These are phyloP conservation scores for Synanthedon vespiformis DNA, from an alignment of 2,888 invertebrate species.

Conservation along the genomic window DNA sequence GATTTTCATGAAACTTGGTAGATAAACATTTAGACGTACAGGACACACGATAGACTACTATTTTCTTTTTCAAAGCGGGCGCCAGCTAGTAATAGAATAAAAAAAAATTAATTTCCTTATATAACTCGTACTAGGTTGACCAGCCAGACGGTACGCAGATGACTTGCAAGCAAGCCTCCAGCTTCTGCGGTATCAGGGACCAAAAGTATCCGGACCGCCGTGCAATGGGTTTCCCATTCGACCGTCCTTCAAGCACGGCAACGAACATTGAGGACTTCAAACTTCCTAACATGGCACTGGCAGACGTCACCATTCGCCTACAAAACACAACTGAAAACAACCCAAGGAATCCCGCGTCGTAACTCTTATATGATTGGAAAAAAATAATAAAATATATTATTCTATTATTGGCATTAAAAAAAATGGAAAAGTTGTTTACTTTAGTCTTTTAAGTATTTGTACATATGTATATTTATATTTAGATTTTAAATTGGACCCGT, in stretches of 20 bases:
- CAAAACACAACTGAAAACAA: conserved; percentile 61
- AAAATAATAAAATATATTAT: background rate
- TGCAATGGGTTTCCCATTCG: conserved; percentile 89
- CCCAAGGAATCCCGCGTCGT: conserved; percentile 36
- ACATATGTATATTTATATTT: background rate
- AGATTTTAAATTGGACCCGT: background rate
- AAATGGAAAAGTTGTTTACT: background rate
- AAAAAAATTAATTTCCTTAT: background rate
- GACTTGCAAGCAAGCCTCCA: conserved; percentile 79
- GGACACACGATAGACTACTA: too few species aligned
- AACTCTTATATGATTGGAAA: background rate
- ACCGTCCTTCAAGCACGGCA: conserved; percentile 72
- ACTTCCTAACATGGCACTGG: conserved; percentile 78
- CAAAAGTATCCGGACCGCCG: conserved; percentile 83
- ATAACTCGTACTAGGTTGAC: conserved; percentile 30
- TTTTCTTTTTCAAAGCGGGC: too few species aligned
- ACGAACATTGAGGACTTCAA: conserved; percentile 73
- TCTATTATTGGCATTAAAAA: background rate
- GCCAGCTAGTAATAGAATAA: too few species aligned
- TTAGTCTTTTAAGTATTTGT: background rate
- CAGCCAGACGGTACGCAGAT: conserved; percentile 35
- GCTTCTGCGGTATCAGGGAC: conserved; percentile 84
- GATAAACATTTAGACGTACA: too few species aligned
- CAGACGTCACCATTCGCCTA: conserved; percentile 73
- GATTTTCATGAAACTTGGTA: too few species aligned